These are phyloP conservation scores for Eupelmus urozonus DNA, from an alignment of 2,888 invertebrate species.

Conservation along the genomic window DNA sequence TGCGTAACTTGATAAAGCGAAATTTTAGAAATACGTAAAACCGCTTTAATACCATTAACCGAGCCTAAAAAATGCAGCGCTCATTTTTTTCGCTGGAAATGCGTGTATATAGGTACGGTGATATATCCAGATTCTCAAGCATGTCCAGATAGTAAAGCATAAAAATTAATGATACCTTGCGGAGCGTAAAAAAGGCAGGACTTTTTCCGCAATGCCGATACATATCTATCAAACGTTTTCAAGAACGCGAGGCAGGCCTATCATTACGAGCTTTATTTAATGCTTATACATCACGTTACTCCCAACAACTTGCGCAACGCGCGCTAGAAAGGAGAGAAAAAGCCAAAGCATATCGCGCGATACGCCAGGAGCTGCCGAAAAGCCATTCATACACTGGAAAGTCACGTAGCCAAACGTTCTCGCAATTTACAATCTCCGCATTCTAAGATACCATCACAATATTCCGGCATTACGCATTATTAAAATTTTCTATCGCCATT, in stretches of 20 bases:
- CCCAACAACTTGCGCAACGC: slow-evolving; percentile 13
- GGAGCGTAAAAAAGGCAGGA: neutral
- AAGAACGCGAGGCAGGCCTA: slow-evolving; percentile 16
- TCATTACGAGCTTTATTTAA: slow-evolving; percentile 37
- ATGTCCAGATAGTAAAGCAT: no score
- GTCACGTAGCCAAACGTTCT: neutral
- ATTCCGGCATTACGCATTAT: slow-evolving; percentile 23
- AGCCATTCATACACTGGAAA: slow-evolving; percentile 2
- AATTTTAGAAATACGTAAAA: neutral
- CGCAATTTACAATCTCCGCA: neutral
- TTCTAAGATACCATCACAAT: slow-evolving; percentile 13
- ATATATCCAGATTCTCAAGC: no score
- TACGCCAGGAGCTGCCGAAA: slow-evolving; percentile 27
- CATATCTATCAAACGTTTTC: slow-evolving; percentile 21
- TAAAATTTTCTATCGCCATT: neutral
- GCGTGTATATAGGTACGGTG: no score
- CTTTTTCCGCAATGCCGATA: slow-evolving; percentile 15
- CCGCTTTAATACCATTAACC: neutral
- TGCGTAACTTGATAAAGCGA: neutral
- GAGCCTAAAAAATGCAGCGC: no score
- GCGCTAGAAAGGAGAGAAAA: neutral
- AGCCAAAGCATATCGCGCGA: neutral
- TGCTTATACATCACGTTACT: no score
- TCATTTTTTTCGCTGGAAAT: no score
- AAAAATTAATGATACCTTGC: no score